These are phyloP conservation scores for Mycalesis mineus DNA, from an alignment of 2,888 invertebrate genomes.

Conservation along the genomic window DNA sequence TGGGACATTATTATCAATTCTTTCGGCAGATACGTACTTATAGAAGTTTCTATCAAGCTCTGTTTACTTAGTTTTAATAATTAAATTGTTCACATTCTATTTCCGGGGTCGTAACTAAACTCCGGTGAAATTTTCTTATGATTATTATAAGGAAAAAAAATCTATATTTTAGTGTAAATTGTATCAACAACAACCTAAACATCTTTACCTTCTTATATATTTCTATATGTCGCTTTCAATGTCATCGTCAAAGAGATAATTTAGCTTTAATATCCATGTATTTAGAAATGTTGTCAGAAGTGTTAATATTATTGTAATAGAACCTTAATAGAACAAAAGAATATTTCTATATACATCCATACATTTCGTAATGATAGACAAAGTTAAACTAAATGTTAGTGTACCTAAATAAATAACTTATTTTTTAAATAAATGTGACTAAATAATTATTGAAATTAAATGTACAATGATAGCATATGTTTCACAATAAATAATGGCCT, in stretches of 20 bases:
- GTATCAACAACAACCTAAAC: slow-evolving; percentile 46
- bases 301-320: slow-evolving; percentile 11
- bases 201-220: slow-evolving; percentile 58
- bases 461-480: too few species aligned
- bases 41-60: too few species aligned
- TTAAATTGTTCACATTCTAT: slow-evolving; percentile 41
- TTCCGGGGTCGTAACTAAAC: slow-evolving; percentile 32
- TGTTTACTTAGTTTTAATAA: background rate
- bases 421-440: slow-evolving; percentile 14
- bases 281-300: slow-evolving; percentile 24
- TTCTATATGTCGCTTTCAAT: slow-evolving; percentile 74
- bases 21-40: too few species aligned
- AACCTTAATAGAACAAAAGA: slow-evolving; percentile 6
- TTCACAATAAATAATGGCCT: too few species aligned
- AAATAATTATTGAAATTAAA: background rate
- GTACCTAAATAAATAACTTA: slow-evolving; percentile 13
- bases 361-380: slow-evolving; percentile 6
- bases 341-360: slow-evolving; percentile 17
- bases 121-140: slow-evolving; percentile 71
- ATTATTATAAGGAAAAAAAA: slow-evolving; percentile 66
- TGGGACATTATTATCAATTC: too few species aligned
- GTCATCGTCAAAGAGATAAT: slow-evolving; percentile 41
- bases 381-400: slow-evolving; percentile 22
- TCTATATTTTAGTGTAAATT: slow-evolving; percentile 65
- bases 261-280: slow-evolving; percentile 37